A percentile compares a stretch with the other conserved stretches of the same genome.
Conservation (phyloP, 2,113 vertebrate genomes). For the Fregata magnificens region DNA sequence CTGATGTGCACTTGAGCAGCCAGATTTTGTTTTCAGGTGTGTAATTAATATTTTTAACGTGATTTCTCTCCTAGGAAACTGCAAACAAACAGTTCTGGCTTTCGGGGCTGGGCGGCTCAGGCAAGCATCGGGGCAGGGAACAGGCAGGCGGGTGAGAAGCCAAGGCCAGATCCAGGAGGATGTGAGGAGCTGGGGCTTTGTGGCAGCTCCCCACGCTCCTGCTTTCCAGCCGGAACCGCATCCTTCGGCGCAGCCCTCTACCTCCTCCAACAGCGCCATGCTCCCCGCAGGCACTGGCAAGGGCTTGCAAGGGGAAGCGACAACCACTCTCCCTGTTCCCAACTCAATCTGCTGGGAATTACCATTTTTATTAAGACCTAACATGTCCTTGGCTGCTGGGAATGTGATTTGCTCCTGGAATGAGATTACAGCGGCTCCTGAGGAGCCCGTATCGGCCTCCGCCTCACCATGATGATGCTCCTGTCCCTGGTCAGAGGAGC, state of each 20-base stretch:
- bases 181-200: neutral
- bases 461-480: neutral
- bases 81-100: conserved; percentile 55
- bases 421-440: conserved; percentile 11
- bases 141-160: neutral
- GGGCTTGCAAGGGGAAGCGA: neutral
- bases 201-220: neutral
- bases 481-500: neutral
- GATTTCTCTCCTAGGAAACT: conserved; percentile 71
- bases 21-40: conserved; percentile 73
- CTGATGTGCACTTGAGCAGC: conserved; percentile 67
- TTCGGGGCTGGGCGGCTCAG: neutral
- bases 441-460: neutral
- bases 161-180: neutral
- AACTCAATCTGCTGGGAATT: conserved; percentile 53
- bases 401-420: conserved; percentile 55
- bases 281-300: neutral
- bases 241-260: neutral
- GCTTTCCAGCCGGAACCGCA: neutral
- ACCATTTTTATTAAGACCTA: conserved; percentile 63
- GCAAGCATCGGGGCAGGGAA: neutral
- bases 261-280: neutral
- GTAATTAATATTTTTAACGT: conserved; percentile 71
- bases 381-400: conserved; percentile 37
- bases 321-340: neutral